phyloP scores from a whole-genome alignment of 2,888 invertebrate genomes.

The Amphipyra tragopoginis region DNA sequence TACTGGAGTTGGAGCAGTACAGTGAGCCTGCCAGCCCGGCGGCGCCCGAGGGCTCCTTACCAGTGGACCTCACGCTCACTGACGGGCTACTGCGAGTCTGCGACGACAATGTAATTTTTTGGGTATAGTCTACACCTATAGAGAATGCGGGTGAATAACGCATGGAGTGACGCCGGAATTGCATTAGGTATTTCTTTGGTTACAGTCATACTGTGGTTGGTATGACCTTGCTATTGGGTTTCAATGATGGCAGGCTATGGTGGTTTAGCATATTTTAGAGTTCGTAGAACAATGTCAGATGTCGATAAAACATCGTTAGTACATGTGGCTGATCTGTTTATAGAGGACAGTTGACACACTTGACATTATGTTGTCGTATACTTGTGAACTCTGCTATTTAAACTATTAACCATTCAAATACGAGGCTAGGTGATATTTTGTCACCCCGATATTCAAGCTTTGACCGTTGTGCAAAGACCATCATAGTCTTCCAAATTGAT shows the following conservation, averaged over 20 bases:
- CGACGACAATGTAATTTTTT: constrained; percentile 86
- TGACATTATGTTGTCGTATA: too few species aligned
- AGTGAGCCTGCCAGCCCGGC: constrained; percentile 57
- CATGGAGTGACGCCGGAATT: constrained; percentile 40
- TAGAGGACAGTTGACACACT: too few species aligned
- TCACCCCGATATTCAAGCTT: background rate
- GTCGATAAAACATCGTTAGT: too few species aligned
- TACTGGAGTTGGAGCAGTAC: constrained; percentile 74
- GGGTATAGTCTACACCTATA: constrained; percentile 80
- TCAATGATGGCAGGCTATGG: constrained; percentile 16
- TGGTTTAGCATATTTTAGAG: too few species aligned
- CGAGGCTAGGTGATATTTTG: background rate
- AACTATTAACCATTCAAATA: background rate
- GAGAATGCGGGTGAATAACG: constrained; percentile 73
- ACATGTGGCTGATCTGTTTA: too few species aligned
- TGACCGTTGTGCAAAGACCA: background rate
- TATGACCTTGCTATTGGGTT: constrained; percentile 20
- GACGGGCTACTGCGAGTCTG: constrained; percentile 76
- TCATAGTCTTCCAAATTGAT: constrained; percentile 22
- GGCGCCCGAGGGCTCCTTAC: constrained; percentile 60
- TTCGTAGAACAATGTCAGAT: too few species aligned
- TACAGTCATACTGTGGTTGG: constrained; percentile 31
- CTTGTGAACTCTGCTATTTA: background rate
- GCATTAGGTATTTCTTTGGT: constrained; percentile 19
- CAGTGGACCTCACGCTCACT: constrained; percentile 76